Evolutionary conservation across 2,888 invertebrate species (phyloP).

Genomic region (Pachliopta kotzebuea): DNA sequence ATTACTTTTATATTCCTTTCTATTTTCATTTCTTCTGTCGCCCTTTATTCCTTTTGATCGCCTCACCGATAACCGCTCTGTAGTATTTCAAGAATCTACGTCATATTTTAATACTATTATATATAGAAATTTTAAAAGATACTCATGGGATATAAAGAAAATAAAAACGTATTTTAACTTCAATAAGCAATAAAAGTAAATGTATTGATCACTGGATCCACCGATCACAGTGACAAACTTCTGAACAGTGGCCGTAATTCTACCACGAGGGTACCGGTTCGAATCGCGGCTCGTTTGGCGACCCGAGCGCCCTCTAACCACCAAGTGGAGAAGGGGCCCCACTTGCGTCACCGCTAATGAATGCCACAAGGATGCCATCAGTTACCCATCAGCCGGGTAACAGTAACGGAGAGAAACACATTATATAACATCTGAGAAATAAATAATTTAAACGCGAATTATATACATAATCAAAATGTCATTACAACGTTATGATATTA

Average conservation of each 20-base stretch:
- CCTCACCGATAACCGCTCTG: no score
- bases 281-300: slow-evolving; percentile 1
- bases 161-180: no score
- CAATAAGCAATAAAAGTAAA: background rate
- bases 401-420: background rate
- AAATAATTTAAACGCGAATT: background rate
- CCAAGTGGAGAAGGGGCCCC: background rate
- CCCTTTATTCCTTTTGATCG: no score
- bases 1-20: no score
- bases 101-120: no score
- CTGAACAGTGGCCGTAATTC: background rate
- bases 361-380: slow-evolving; percentile 3
- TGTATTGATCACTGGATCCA: slow-evolving; percentile 9
- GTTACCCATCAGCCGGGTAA: background rate
- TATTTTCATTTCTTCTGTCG: no score
- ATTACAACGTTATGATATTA: background rate
- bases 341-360: slow-evolving; percentile 18
- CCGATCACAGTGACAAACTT: slow-evolving; percentile 6
- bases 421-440: slow-evolving; percentile 1
- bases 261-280: slow-evolving; percentile 16
- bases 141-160: no score
- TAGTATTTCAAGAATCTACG: no score
- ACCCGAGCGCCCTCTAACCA: slow-evolving; percentile 7
- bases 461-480: background rate
- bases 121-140: no score